Base-by-base conservation (phyloP, 2,888 invertebrate species). In the Mesorhabditis belari region DNA sequence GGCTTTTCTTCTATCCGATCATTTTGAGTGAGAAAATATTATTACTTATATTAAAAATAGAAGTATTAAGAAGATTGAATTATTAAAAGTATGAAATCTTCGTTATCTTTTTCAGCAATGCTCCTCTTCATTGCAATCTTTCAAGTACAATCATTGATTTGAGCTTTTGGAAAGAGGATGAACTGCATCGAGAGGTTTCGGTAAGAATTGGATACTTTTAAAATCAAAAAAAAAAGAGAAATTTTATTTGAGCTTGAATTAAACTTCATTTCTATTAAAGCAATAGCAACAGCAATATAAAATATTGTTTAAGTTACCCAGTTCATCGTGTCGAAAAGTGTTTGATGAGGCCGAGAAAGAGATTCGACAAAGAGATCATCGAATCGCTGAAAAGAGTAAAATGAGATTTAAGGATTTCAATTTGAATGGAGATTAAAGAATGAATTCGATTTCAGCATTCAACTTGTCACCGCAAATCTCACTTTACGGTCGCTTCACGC, bases 401-500 rank as follows among this genome's bases (percentile, higher is more conserved):
- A 35, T 35, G 44, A 35, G n/a, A n/a, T n/a, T 35, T n/a, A n/a
- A 1, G n/a, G 44, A 35, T 35, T 35, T 35, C n/a, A n/a, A n/a
- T n/a, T 1, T 35, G 44, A 35, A 35, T 17, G 44, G 12, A 9
- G 44, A 35, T 35, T 9, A 35, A n/a, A n/a, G n/a, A 9, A 35
- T 9, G 44, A 35, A 17, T 35, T 35, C 44, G 1, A n/a, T 17
- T 35, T 35, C n/a, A 35, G 44, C 12, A 9, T 35, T 35, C 2
- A 35, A 35, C 44, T n/a, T 35, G 12, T 35, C 44, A 9, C 44
- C 44, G 1, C 44, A 35, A 17, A 19, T 70, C 2, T 55, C 62
- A 6, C 63, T 72, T 12, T 72, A 75, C 56, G 71, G 69, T 21
- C 69, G 69, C 26, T 76, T 76, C 73, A 75, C 80, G 75, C 60